Evolutionary conservation across 2,888 invertebrate genomes (phyloP), one percentile per base, ranked within the genome.

Genomic region (Trisateles emortualis): DNA sequence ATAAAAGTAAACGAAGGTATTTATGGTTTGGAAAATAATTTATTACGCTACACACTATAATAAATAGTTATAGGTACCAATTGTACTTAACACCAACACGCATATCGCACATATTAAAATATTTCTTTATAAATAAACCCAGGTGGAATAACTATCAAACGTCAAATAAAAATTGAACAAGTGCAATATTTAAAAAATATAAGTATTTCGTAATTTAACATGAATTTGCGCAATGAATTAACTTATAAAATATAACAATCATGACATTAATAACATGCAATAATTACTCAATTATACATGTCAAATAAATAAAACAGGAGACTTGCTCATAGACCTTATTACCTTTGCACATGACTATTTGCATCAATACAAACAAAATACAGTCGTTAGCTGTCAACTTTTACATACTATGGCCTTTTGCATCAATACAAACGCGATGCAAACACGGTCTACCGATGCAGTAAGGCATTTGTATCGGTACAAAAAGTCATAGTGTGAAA

Each of bases 41-140:
- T 71, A 68, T 51, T 68, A 54, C 38, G 48, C 52, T 58, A 59
- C 46, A 52, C 56, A 56, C 42, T 57, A 59, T 30, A 72, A 58
- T 64, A 65, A 68, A 64, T 65, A 64, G 49, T 51, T 40, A 60
- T 46, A n/a, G n/a, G n/a, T n/a, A 69, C 24, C 35, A 55, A 36
- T 51, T 51, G 41, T 54, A 58, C 16, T 49, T 53, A 51, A 50
- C 14, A 36, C 38, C 48, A 59, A 54, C 38, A 39, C 47, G 13
- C 39, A 41, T 3, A 52, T 51, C 13, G 24, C 35, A 26, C 41
- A 40, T 36, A 52, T 51, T 26, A 71, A 64, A 62, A 58, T 54
- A 65, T 62, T 48, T 44, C 9, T 35, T 38, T 54, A 57, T 52
- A 71, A 62, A 68, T 39, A 61, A 68, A 57, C 39, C 48, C 43